Base-by-base conservation (phyloP, 2,797 vertebrate genomes). In the Steatocranus sp. region DNA sequence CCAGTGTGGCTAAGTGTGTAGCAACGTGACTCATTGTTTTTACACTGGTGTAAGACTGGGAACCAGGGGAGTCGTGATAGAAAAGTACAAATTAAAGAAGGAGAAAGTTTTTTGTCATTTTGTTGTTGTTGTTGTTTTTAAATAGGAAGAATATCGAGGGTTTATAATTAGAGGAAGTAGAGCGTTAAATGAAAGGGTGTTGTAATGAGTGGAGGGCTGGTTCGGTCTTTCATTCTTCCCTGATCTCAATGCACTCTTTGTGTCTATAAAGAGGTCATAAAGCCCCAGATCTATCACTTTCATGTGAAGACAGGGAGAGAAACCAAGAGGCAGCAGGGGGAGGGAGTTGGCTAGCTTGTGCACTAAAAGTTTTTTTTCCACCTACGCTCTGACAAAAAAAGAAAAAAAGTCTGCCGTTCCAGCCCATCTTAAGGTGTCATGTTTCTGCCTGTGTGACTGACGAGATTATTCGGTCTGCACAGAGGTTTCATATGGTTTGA, bases 221-320 rank as follows among this genome's bases (percentile, higher is more conserved):
- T 88, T 89, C 79, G 17, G 83, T 89, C 83, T 54, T 83, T 88
- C 82, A 82, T 80, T 91, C 88, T 90, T 78, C 73, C 81, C 88
- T 51, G 86, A 89, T 92, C 89, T 94, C 91, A 94, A 94, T 93
- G 93, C 89, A 23, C 80, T 91, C 94, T 95, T 95, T 94, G 93
- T 94, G 90, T 92, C 80, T 87, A 91, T 92, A 91, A 90, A 93
- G 93, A 94, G 90, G 92, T 92, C 93, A 94, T 94, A 93, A 94
- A 95, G 90, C 84, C 89, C 89, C 87, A 92, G 91, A 94, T 95
- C 93, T 93, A 90, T 92, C 94, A 95, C 94, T 93, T 93, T 95
- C 91, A 91, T 95, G 94, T 88, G 91, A 92, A 93, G 89, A 89
- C 83, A 66, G 83, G 89, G 70, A 1, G 63, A 89, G 85, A 86